Conservation (phyloP, 2,888 invertebrate genomes). For the Acleris laterana region DNA sequence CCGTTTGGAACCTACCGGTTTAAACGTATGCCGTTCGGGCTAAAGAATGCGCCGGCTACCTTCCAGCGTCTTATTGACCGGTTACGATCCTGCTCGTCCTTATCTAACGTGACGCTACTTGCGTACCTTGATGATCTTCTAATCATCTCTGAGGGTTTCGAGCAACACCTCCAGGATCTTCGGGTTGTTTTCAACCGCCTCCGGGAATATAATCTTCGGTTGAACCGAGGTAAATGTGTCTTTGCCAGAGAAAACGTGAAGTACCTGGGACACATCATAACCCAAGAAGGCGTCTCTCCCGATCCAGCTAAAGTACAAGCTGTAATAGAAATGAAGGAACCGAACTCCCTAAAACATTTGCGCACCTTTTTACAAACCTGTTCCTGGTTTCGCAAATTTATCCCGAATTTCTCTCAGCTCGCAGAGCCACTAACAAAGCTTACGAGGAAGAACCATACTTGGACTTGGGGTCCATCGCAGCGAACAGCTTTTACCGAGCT, state of each 20-base stretch:
- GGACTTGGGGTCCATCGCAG: not conserved
- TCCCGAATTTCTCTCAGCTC: not conserved
- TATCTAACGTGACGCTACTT: not conserved
- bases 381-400: constrained; percentile 1
- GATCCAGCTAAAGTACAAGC: not conserved
- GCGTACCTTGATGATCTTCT: not conserved
- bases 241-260: not conserved
- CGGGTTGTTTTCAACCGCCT: not conserved
- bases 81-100: not conserved
- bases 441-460: not conserved
- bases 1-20: not conserved
- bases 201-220: not conserved
- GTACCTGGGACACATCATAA: not conserved
- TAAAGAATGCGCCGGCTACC: not conserved
- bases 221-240: not conserved
- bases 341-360: not conserved
- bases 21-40: not conserved
- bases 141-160: not conserved
- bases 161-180: not conserved
- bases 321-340: not conserved
- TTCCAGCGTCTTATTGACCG: not conserved
- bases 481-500: not conserved
- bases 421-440: not conserved
- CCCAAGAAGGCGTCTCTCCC: not conserved
- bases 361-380: not conserved